Evolutionary conservation across 2,113 vertebrate genomes (phyloP), one percentile per base, ranked within the genome.

Genomic region (Cyanoliseus patagonus): DNA sequence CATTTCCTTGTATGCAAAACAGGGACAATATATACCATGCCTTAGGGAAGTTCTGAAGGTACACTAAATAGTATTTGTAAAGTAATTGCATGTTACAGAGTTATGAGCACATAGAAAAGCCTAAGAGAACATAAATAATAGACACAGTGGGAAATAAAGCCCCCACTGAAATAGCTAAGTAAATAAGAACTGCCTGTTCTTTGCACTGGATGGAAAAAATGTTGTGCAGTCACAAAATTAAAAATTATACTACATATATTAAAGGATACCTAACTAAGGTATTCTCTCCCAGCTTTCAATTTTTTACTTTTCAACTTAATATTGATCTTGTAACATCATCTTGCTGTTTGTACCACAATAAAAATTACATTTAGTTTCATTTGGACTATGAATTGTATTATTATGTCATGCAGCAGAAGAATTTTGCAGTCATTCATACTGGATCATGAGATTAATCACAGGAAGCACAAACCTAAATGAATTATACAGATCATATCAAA

Each of bases 101-200:
- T 74, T 73, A 63, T 30, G 18, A 94, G 24, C 3, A 28, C 17
- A 70, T 4, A 94, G 61, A 82, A 94, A 86, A 91, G 6, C 15
- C 52, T 42, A 53, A 86, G 7, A 93, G 46, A 86, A 80, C 22
- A 73, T 63, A 90, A 92, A 83, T 88, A 92, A 83, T 53, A 83
- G 53, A 67, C 86, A 92, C 61, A 92, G 79, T 61, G 42, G 76
- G 88, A 88, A 94, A 88, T 59, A 86, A 90, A 86, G 52, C 41
- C 61, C 83, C 18, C 17, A 35, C 76, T 80, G 53, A 83, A 96
- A 70, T 62, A 92, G 37, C 11, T 51, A 63, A 90, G 28, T 88
- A 90, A 96, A 90, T 57, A 84, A 70, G 37, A 78, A 92, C 68
- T 81, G 41, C 13, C 17, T 77, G 55, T 81, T 94, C 73, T 89